phyloP scores from a whole-genome alignment of 2,888 invertebrate genomes.

The Rhogogaster chlorosoma region DNA sequence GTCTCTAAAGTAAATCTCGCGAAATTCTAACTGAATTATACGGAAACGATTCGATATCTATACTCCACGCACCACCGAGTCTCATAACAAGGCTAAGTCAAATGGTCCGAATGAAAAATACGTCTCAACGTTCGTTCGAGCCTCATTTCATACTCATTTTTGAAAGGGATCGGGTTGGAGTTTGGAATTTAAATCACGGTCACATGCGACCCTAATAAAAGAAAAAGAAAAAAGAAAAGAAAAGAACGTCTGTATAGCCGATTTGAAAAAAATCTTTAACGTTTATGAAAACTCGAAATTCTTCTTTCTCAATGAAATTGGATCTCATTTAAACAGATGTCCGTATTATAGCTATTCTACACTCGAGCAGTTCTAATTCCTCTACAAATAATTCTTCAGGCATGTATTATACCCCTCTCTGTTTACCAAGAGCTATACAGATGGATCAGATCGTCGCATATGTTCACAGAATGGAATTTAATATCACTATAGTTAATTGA shows the following conservation, averaged over 20 bases:
- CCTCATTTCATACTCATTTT: neutral
- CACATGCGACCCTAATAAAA: no score
- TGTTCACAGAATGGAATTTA: neutral
- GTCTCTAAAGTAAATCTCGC: neutral
- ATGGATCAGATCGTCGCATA: neutral
- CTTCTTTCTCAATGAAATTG: neutral
- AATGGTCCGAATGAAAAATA: conserved; percentile 39
- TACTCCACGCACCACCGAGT: neutral
- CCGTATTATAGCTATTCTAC: neutral
- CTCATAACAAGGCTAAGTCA: conserved; percentile 6
- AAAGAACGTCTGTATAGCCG: no score
- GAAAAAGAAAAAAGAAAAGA: no score
- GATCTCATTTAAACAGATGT: conserved; percentile 6
- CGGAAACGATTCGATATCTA: conserved; percentile 17
- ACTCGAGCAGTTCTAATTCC: neutral
- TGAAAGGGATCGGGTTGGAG: no score
- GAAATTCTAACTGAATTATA: conserved; percentile 25
- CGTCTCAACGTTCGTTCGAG: neutral
- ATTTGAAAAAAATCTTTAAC: neutral
- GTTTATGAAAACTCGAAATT: neutral
- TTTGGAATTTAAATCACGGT: no score
- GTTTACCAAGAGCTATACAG: neutral
- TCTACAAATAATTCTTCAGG: conserved; percentile 4
- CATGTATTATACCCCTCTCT: neutral
- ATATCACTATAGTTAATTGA: neutral